A percentile compares a stretch with the other conserved stretches of the same genome.
These are phyloP conservation scores for Dreissena rostriformis DNA, from an alignment of 1,140 invertebrate species.

Conservation along the genomic window DNA sequence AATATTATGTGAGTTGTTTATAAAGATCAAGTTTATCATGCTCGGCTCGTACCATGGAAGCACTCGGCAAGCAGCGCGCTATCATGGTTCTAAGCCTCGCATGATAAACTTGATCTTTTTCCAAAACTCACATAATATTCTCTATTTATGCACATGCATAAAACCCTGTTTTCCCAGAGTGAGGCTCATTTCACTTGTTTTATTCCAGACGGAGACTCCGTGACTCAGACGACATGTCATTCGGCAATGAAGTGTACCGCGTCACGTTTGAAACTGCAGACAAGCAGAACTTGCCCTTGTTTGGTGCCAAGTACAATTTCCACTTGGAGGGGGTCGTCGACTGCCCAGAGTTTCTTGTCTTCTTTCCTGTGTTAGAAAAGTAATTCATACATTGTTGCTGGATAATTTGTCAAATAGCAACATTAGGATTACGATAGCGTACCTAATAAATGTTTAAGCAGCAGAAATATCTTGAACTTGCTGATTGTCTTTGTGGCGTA, in stretches of 20 bases:
- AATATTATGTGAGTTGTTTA: no score
- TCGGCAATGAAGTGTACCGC: slow-evolving; percentile 94
- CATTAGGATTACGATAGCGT: background rate
- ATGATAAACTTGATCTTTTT: no score
- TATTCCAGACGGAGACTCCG: slow-evolving; percentile 84
- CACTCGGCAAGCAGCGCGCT: no score
- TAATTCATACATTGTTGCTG: slow-evolving; percentile 73
- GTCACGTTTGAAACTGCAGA: slow-evolving; percentile 88
- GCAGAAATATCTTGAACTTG: no score
- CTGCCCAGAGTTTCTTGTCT: slow-evolving; percentile 99
- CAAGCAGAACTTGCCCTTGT: slow-evolving; percentile 89
- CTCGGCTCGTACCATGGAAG: no score
- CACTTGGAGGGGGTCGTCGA: slow-evolving; percentile 97
- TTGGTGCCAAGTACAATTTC: slow-evolving; percentile 98
- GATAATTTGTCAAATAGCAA: background rate
- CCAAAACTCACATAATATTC: no score
- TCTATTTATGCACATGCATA: no score
- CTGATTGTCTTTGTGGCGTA: no score
- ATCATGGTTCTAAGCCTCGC: no score
- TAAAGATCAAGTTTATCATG: no score
- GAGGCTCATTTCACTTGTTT: background rate
- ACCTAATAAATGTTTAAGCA: background rate
- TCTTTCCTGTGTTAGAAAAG: slow-evolving; percentile 93
- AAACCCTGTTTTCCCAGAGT: no score
- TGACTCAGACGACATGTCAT: slow-evolving; percentile 85